These are phyloP conservation scores for Gavia stellata DNA, from an alignment of 2,113 vertebrate genomes.

Conservation along the genomic window DNA sequence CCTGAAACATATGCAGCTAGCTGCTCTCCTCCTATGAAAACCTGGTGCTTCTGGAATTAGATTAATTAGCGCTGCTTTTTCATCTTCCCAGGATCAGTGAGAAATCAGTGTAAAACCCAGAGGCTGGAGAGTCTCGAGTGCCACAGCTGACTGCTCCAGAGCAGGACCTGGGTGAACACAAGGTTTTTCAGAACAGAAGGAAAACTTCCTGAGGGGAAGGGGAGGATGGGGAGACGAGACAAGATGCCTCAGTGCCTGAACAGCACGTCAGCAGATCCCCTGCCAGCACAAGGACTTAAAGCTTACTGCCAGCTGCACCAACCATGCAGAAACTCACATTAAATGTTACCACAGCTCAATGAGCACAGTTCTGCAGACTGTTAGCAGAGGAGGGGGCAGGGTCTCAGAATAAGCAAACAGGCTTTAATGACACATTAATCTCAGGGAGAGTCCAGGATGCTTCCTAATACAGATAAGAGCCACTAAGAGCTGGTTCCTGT, in stretches of 20 bases:
- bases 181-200: not conserved
- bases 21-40: not conserved
- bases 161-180: not conserved
- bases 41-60: not conserved
- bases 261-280: not conserved
- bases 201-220: not conserved
- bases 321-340: constrained; percentile 53
- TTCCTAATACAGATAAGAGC: not conserved
- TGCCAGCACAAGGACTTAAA: not conserved
- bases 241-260: not conserved
- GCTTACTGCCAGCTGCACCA: constrained; percentile 10
- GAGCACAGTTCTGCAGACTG: not conserved
- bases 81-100: not conserved
- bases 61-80: not conserved
- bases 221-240: not conserved
- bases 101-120: not conserved
- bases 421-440: not conserved
- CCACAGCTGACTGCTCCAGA: not conserved
- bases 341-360: not conserved
- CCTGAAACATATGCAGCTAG: not conserved
- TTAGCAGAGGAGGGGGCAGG: not conserved
- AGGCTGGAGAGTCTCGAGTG: not conserved
- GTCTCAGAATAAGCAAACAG: not conserved
- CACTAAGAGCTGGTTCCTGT: not conserved
- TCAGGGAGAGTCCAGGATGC: not conserved